Evolutionary conservation across 2,797 vertebrate genomes (phyloP), one percentile per base, ranked within the genome.

Genomic region (Rhinophrynus dorsalis): DNA sequence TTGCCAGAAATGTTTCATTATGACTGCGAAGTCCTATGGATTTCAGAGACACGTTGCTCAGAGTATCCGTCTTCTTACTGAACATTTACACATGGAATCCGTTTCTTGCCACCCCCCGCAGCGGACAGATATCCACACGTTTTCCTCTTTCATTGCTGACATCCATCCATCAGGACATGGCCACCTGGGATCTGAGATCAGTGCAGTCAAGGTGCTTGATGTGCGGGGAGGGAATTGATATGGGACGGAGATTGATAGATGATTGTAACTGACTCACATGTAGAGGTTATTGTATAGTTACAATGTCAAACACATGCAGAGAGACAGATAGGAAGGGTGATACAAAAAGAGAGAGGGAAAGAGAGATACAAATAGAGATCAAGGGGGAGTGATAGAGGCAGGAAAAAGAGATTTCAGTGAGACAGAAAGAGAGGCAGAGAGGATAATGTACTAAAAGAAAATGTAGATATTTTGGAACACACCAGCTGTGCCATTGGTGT

Each of bases 181-280:
- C 26, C 27, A 8, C 23, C 27, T 15, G n/a, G 23, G 27, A 17
- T 30, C 2, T 52, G 50, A 29, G 50, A 52, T 52, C 50, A 29
- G 50, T 18, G 50, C n/a, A 52, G 50, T 52, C 50, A 52, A 52
- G 27, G 50, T 52, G n/a, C 32, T 17, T 27, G 18, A 18, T 52
- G 27, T n/a, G 50, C 17, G 50, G n/a, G 5, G 5, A 30, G 50
- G 26, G 27, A 30, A 52, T 52, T 52, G 27, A 52, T 52, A 52
- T 27, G 30, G n/a, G 27, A 26, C 6, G 27, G 27, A 52, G 17
- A 29, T 52, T 30, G 50, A 30, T 6, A 17, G 26, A 30, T 32
- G 27, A 30, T 27, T 21, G 23, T 26, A 27, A n/a, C 12, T n/a
- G 21, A 26, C n/a, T 23, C 27, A 26, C 47, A 50, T 26, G 47